Evolutionary conservation across 1,140 invertebrate genomes (phyloP).

Genomic region (Phymastichus coffea): DNA sequence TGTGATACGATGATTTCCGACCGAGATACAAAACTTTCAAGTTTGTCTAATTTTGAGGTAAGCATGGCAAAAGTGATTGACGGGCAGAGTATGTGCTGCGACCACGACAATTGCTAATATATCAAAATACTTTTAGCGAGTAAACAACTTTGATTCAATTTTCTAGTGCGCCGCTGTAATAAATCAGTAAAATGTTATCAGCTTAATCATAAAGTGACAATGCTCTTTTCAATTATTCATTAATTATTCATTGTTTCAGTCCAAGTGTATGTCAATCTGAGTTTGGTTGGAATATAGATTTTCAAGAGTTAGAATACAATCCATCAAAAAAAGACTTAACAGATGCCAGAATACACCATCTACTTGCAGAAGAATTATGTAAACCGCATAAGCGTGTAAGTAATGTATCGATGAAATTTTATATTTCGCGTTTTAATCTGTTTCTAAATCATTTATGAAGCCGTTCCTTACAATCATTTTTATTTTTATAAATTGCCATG

Average conservation of each 20-base stretch:
- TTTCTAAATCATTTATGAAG: too few relatives aligned
- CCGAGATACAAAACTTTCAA: too few relatives aligned
- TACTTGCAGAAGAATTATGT: slow-evolving; percentile 86
- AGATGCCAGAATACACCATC: slow-evolving; percentile 89
- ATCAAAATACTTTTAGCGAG: too few relatives aligned
- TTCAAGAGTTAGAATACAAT: slow-evolving; percentile 91
- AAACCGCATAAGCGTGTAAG: slow-evolving; percentile 85
- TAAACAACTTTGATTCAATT: too few relatives aligned
- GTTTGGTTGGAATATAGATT: slow-evolving; percentile 84
- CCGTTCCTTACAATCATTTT: not conserved
- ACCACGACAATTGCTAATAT: too few relatives aligned
- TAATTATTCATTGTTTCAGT: slow-evolving; percentile 61
- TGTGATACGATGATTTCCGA: too few relatives aligned
- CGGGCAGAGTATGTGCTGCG: too few relatives aligned
- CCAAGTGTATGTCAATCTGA: slow-evolving; percentile 79
- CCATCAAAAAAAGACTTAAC: slow-evolving; percentile 87
- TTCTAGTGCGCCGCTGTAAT: too few relatives aligned
- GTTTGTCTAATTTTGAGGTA: too few relatives aligned
- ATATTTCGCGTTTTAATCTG: not conserved
- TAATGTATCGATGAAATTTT: too few relatives aligned
- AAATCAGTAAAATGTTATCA: too few relatives aligned
- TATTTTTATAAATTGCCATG: not conserved
- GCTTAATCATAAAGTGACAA: not conserved
- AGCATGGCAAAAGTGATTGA: too few relatives aligned
- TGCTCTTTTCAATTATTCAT: not conserved